Evolutionary conservation across 2,113 vertebrate species (phyloP), one percentile per base, ranked within the genome.

Genomic region (Calidris pygmaea): DNA sequence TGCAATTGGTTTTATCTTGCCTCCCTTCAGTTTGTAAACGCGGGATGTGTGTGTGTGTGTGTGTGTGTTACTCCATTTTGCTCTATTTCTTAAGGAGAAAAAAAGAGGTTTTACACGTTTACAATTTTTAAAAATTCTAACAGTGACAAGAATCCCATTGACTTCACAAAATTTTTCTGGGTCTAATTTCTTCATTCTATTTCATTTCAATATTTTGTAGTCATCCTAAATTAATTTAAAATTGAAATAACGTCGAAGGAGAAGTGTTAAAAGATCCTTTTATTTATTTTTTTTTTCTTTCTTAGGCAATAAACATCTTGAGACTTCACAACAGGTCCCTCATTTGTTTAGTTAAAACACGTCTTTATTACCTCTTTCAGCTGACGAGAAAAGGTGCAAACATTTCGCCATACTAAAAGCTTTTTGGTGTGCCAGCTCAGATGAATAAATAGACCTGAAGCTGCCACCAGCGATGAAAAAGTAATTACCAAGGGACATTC

Each of bases 321-420:
- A 92, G 86, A 96, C 65, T 95, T 55, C 80, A 91, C 56, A 96
- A 96, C 45, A 71, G 72, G 68, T 90, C 41, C 87, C 37, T 58
- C 47, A 52, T 72, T 94, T 81, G 76, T 89, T 71, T 89, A 73
- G 43, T 80, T 89, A 95, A 94, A 92, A 86, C 67, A 93, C 59
- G 63, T 94, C 47, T 97, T 97, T 95, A 97, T 82, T 74, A 32
- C 67, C 56, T 79, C 92, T 93, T 93, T 60, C 35, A 95, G 60
- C 29, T 82, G 73, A 79, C 10, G 9, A 3, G 17, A 70, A 96
- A 88, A 72, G 72, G 67, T 85, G 73, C 39, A 77, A 97, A 85
- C 53, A 35, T 90, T 85, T 92, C 6, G 6, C 53, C 60, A 27
- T 12, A 68, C 34, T 45, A 24, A 91, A 94, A 34, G 53, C 23